Base-by-base conservation (phyloP, 1,140 invertebrate genomes). In the Hycleus phaleratus region DNA sequence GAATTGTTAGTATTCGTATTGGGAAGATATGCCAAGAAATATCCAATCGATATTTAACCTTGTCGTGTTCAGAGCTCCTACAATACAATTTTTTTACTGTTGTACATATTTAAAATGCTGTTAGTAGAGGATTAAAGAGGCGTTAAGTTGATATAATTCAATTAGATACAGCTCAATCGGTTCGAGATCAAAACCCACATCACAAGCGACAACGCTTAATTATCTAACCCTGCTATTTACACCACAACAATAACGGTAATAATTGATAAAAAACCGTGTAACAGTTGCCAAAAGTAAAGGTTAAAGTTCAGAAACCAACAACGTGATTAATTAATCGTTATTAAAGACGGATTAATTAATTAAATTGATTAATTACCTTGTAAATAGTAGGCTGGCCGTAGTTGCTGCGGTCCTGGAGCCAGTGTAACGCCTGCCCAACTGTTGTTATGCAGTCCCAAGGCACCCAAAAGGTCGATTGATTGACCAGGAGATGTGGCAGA, bases 391-490 rank as follows among this genome's bases (percentile, higher is more conserved):
- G 83, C 84, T 61, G 82, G 82, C 61, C 80, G 79, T 65, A 83
- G 76, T 63, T 79, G 79, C 68, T 83, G 81, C 68, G 82, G 79
- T 61, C 83, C 84, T 57, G 79, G 77, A 54, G 78, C 77, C 60
- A 77, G 68, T 62, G 74, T 78, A 59, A 86, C 79, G 58, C 85
- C 85, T 69, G 74, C 74, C 66, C 79, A 80, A 63, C 77, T 80
- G 67, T 79, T 80, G 76, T 86, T 87, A 77, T 82, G 81, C 66
- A 85, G 75, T 70, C 83, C 82, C 70, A 86, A 74, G 57, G 81
- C 81, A 68, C 80, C 83, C 73, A 87, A 78, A 69, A 87, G 76
- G 74, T 87, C 84, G 57, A 73, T 69, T 46, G 68, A 65, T 58
- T 70, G 69, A 63, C 54, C 54, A 26, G 61, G 58, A 51, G 66